phyloP scores from a whole-genome alignment of 2,888 invertebrate species.

The Neocrepidodera transversa region DNA sequence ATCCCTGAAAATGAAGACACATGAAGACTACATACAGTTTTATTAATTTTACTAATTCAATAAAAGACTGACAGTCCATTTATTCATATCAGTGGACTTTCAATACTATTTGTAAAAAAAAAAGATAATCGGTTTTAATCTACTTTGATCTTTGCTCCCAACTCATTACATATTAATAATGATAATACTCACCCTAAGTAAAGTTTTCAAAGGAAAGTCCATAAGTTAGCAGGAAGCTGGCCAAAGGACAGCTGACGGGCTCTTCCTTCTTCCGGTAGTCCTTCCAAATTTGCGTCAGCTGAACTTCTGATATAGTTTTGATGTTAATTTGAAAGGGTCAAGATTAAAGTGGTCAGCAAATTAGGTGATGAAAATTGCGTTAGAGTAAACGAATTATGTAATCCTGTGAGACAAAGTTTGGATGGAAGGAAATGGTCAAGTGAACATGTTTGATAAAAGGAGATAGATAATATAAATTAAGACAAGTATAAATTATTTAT shows the following conservation, averaged over 20 bases:
- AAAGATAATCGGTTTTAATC: too few relatives aligned
- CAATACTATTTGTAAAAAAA: too few relatives aligned
- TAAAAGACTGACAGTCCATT: too few relatives aligned
- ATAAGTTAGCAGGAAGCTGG: slow-evolving; percentile 30
- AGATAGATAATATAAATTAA: too few relatives aligned
- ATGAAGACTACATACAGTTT: too few relatives aligned
- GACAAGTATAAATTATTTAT: too few relatives aligned
- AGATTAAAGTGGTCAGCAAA: slow-evolving; percentile 33
- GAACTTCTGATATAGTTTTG: slow-evolving; percentile 33
- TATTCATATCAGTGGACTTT: too few relatives aligned
- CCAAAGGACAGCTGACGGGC: slow-evolving; percentile 29
- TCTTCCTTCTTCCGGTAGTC: slow-evolving; percentile 22
- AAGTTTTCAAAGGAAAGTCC: slow-evolving; percentile 16
- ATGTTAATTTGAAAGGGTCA: slow-evolving; percentile 35
- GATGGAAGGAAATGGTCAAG: not conserved
- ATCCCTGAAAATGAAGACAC: too few relatives aligned
- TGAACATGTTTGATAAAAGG: not conserved
- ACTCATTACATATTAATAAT: slow-evolving; percentile 22
- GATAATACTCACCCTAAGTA: slow-evolving; percentile 7
- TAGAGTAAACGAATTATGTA: slow-evolving; percentile 33
- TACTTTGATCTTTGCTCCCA: too few relatives aligned
- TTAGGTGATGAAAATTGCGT: slow-evolving; percentile 34
- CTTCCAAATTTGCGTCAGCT: slow-evolving; percentile 25
- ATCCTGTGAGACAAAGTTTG: slow-evolving; percentile 11
- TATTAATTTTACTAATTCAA: too few relatives aligned